Evolutionary conservation across 2,797 vertebrate species (phyloP).

Genomic region (Acanthurus leucopareius): DNA sequence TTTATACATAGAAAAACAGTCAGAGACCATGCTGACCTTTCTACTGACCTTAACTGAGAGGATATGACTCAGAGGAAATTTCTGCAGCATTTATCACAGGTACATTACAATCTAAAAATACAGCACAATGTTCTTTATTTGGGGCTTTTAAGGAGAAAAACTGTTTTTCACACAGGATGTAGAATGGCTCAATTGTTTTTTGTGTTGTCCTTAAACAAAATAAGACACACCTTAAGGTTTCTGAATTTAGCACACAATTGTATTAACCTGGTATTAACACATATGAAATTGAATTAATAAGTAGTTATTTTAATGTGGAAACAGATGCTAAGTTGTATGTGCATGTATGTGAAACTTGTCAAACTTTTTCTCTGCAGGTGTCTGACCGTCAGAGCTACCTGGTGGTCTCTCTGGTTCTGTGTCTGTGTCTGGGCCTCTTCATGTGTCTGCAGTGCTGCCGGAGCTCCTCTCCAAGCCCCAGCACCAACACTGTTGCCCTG

Average conservation of each 20-base stretch:
- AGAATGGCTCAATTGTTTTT: not conserved
- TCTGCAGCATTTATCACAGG: not conserved
- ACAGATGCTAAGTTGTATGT: not conserved
- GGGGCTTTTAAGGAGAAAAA: not conserved
- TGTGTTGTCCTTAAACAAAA: not conserved
- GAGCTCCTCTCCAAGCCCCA: slow-evolving; percentile 81
- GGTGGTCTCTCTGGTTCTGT: slow-evolving; percentile 92
- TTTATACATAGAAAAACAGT: not conserved
- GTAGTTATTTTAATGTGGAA: not conserved
- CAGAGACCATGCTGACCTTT: not conserved
- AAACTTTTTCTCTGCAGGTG: slow-evolving; percentile 83
- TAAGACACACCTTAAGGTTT: not conserved
- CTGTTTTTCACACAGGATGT: not conserved
- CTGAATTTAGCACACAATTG: not conserved
- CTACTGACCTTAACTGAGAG: not conserved
- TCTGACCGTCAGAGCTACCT: slow-evolving; percentile 96
- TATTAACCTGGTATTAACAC: not conserved
- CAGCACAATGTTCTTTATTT: not conserved
- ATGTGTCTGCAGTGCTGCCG: slow-evolving; percentile 94
- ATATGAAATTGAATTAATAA: not conserved
- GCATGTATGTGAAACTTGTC: not conserved
- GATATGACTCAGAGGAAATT: slow-evolving; percentile 9
- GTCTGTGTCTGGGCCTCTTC: slow-evolving; percentile 91
- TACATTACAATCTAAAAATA: not conserved
- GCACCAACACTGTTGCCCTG: slow-evolving; percentile 81